A percentile compares a stretch with the other conserved stretches of the same genome.
phyloP scores from a whole-genome alignment of 1,140 invertebrate genomes.

The Diorhabda carinulata region DNA sequence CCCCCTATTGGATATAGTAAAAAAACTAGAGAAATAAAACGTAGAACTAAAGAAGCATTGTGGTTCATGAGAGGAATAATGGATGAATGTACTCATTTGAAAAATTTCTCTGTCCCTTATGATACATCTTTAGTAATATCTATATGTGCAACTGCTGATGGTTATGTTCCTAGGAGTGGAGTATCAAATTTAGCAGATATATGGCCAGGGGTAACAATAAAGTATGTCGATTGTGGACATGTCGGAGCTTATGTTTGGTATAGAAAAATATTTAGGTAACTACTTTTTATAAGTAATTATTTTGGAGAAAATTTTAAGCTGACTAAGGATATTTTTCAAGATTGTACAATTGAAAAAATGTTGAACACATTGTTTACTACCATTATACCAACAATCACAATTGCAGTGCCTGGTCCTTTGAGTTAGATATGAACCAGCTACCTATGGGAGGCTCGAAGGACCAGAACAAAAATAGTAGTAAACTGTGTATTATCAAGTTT shows the following conservation, averaged over 20 bases:
- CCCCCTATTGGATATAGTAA: conserved; percentile 17
- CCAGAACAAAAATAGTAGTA: too few species aligned
- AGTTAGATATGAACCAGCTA: too few species aligned
- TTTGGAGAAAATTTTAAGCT: too few species aligned
- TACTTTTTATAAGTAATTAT: too few species aligned
- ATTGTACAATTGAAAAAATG: too few species aligned
- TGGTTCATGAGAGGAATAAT: conserved; percentile 97
- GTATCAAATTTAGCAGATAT: conserved; percentile 78
- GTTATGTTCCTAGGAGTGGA: conserved; percentile 85
- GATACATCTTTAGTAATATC: conserved; percentile 82
- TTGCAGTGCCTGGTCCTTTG: too few species aligned
- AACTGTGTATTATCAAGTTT: too few species aligned
- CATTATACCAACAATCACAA: too few species aligned
- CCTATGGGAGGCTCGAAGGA: too few species aligned
- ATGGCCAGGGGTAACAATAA: conserved; percentile 87
- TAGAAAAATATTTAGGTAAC: conserved; percentile 39
- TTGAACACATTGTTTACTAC: too few species aligned
- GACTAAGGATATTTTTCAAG: too few species aligned
- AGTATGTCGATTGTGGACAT: conserved; percentile 86
- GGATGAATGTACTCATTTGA: conserved; percentile 97
- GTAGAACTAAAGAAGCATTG: conserved; percentile 60
- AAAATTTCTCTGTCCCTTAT: conserved; percentile 81
- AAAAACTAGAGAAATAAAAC: conserved; percentile 28
- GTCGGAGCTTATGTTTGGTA: conserved; percentile 75
- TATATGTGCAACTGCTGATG: conserved; percentile 84